Evolutionary conservation across 2,113 vertebrate species (phyloP), one percentile per base, ranked within the genome.

Genomic region (Anser cygnoides): DNA sequence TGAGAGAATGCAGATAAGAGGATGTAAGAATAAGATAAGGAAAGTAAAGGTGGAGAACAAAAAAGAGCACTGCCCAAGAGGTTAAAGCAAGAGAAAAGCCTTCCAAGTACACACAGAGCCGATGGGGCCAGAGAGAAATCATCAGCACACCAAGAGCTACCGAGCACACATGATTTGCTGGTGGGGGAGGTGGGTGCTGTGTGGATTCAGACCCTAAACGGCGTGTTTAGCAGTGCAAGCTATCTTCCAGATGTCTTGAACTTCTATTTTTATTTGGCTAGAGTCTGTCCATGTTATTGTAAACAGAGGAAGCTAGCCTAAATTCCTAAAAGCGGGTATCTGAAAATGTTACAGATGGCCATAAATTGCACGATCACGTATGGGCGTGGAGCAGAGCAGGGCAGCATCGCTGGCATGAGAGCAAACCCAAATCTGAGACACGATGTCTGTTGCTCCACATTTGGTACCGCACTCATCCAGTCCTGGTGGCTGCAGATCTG

Each of bases 1-100:
- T 90, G 87, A 59, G 95, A 97, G 89, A 98, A 82, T 93, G 88
- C 77, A 94, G 90, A 71, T 95, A 95, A 86, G 57, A 92, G 84
- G 25, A 18, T 81, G 31, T 54, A 83, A 92, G 91, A 94, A 89
- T 90, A 97, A 95, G 65, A 90, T 87, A 97, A 95, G 84, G 63
- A 80, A 95, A 77, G 68, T 81, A 39, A 89, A 97, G 84, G 70
- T 81, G 41, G 82, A 95, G 65, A 96, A 88, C 70, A 89, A 95
- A 95, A 95, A 72, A 74, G 70, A 96, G 88, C 85, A 91, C 95
- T 88, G 50, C 28, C 26, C 58, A 93, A 89, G 84, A 12, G 22
- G 63, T 91, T 94, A 82, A 80, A 96, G 68, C 41, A 94, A 79
- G 50, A 89, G 29, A 17, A 62, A 85, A 78, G 14, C 14, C 58